Conservation (phyloP, 2,113 vertebrate species). For the Dipodomys stephensi region DNA sequence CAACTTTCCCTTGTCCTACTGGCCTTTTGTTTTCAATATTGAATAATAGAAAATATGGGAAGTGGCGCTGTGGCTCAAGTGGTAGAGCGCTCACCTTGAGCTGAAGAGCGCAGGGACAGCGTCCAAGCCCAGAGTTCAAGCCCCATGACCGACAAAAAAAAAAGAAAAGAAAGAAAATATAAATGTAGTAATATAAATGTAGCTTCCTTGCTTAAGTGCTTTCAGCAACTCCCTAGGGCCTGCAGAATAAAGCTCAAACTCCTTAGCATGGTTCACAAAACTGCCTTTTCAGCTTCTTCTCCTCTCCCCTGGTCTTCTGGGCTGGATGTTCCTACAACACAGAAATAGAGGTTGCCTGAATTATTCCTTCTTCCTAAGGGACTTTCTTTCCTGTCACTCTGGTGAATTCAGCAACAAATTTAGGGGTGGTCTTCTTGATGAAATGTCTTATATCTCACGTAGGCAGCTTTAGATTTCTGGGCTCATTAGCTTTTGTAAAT, state of each 20-base stretch:
- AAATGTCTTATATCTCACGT: background rate
- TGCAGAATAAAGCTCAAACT: background rate
- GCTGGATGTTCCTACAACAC: background rate
- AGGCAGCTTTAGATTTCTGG: background rate
- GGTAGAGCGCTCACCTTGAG: no score
- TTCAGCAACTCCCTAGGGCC: background rate
- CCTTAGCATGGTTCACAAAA: background rate
- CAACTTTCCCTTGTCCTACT: background rate
- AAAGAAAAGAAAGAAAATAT: no score
- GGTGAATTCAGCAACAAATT: background rate
- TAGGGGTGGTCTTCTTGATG: background rate
- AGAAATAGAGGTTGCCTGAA: background rate
- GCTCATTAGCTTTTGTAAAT: background rate
- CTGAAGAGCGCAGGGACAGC: no score
- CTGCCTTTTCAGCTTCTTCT: background rate
- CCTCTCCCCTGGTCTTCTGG: background rate
- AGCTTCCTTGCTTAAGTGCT: background rate
- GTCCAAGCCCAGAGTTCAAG: no score
- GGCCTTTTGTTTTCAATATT: background rate
- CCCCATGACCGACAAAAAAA: no score
- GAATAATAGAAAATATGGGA: background rate
- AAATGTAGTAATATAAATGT: background rate
- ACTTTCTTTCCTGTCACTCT: background rate
- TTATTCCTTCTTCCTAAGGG: background rate
- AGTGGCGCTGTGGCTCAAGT: no score